Evolutionary conservation across 1,140 invertebrate species (phyloP).

Genomic region (Leptonema lineaticorne): DNA sequence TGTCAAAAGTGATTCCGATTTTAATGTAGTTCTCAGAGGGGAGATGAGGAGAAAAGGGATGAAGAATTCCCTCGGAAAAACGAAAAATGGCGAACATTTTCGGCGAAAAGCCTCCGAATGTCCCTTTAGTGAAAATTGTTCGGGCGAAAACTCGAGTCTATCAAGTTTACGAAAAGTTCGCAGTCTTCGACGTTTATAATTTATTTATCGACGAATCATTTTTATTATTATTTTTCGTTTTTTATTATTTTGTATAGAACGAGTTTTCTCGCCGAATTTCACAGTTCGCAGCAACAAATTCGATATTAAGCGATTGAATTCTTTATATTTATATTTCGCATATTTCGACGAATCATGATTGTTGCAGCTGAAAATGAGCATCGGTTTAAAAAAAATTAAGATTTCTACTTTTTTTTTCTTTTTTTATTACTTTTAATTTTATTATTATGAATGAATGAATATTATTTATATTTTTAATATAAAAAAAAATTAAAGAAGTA

Average conservation of each 20-base stretch:
- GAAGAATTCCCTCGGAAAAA: neutral
- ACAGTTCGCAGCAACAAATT: neutral
- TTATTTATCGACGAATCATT: slow-evolving; percentile 8
- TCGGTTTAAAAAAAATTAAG: too few relatives aligned
- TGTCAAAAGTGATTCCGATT: neutral
- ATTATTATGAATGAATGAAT: too few relatives aligned
- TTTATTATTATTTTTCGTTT: neutral
- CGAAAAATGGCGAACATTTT: too few relatives aligned
- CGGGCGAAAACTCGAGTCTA: slow-evolving; percentile 9
- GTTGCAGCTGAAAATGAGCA: too few relatives aligned
- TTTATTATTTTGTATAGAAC: neutral
- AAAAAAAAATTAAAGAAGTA: too few relatives aligned
- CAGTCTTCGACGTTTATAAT: neutral
- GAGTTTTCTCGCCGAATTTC: neutral
- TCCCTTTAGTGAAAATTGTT: neutral
- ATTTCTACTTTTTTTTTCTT: too few relatives aligned
- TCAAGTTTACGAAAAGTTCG: neutral
- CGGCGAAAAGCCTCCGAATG: neutral
- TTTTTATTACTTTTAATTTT: too few relatives aligned
- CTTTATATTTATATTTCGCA: too few relatives aligned
- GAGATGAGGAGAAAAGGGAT: too few relatives aligned
- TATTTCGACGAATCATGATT: too few relatives aligned
- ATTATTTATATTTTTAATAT: too few relatives aligned
- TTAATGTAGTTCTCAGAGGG: neutral
- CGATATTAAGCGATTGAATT: too few relatives aligned